These are phyloP conservation scores for Anarsia innoxiella DNA, from an alignment of 2,888 invertebrate species.

Conservation along the genomic window DNA sequence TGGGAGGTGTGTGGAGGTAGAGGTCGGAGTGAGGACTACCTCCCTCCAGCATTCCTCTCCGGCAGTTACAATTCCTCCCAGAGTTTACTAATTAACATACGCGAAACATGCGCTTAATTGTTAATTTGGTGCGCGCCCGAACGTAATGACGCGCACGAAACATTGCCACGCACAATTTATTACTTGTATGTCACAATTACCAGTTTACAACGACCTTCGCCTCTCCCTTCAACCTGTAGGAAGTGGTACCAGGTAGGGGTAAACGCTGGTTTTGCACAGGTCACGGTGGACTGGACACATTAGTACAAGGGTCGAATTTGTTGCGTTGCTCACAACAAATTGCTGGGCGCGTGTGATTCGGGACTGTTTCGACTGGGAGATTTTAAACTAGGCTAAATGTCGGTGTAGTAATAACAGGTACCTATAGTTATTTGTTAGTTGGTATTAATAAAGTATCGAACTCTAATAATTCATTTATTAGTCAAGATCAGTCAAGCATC, in stretches of 20 bases:
- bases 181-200: constrained; percentile 54
- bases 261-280: constrained; percentile 13
- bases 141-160: constrained; percentile 57
- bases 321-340: constrained; percentile 33
- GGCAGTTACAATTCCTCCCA: constrained; percentile 14
- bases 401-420: no score
- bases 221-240: neutral
- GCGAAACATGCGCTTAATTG: constrained; percentile 58
- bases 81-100: constrained; percentile 67
- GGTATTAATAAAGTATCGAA: no score
- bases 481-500: no score
- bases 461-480: no score
- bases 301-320: constrained; percentile 47
- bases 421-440: no score
- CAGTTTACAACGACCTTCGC: constrained; percentile 18
- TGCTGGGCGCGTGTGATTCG: neutral
- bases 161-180: constrained; percentile 41
- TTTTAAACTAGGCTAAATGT: no score
- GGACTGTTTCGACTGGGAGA: no score
- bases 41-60: constrained; percentile 6
- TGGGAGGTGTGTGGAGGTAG: no score
- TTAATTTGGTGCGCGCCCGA: constrained; percentile 69
- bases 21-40: no score
- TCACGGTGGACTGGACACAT: constrained; percentile 39
- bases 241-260: neutral